These are phyloP conservation scores for Anodontia alba DNA, from an alignment of 2,888 invertebrate species.

Conservation along the genomic window DNA sequence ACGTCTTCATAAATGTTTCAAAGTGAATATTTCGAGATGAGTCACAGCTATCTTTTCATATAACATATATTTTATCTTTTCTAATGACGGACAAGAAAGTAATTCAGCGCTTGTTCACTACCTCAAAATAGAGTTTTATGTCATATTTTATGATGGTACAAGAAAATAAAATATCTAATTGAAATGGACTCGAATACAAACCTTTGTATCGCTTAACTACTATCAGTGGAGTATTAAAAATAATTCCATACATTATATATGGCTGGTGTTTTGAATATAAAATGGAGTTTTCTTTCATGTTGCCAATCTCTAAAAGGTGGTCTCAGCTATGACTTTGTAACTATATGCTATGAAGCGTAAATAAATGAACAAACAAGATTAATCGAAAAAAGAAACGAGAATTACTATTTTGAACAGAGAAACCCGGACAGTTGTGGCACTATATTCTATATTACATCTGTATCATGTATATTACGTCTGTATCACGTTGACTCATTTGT, in stretches of 20 bases:
- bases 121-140: not conserved
- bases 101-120: not conserved
- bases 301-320: not conserved
- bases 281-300: not conserved
- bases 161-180: constrained; percentile 7
- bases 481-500: no score
- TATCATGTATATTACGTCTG: no score
- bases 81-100: not conserved
- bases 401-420: no score
- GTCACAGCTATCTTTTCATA: constrained; percentile 10
- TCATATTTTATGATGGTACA: not conserved
- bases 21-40: constrained; percentile 22
- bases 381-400: no score
- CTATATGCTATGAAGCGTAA: no score
- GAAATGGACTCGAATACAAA: not conserved
- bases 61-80: not conserved
- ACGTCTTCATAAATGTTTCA: constrained; percentile 40
- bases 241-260: not conserved
- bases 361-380: no score
- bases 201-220: not conserved
- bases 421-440: no score
- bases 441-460: no score
- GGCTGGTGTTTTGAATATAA: not conserved
- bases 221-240: not conserved
- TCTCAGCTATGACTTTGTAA: not conserved